Conservation (phyloP, 1,140 invertebrate species). For the Brachionus angularis region DNA sequence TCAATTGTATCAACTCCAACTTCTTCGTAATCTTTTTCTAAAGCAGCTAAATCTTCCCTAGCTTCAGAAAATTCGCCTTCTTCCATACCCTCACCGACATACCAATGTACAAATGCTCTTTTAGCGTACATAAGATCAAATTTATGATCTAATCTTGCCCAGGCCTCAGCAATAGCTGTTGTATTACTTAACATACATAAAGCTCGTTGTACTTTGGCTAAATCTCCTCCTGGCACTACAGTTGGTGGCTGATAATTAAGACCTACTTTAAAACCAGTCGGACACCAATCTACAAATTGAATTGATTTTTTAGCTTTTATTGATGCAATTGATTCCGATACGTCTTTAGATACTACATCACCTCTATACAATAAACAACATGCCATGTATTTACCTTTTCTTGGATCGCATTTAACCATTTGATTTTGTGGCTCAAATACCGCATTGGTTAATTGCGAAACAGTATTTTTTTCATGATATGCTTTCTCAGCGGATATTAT, state of each 20-base stretch:
- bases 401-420: conserved; percentile 60
- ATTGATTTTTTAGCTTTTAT: conserved; percentile 50
- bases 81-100: conserved; percentile 61
- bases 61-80: conserved; percentile 69
- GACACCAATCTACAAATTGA: conserved; percentile 45
- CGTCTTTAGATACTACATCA: conserved; percentile 61
- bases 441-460: conserved; percentile 71
- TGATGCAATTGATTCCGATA: conserved; percentile 58
- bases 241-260: conserved; percentile 59
- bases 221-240: conserved; percentile 74
- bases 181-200: conserved; percentile 78
- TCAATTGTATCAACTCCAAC: conserved; percentile 52
- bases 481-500: conserved; percentile 69
- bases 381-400: conserved; percentile 47
- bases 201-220: conserved; percentile 77
- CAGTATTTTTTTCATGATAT: conserved; percentile 72
- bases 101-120: conserved; percentile 58
- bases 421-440: conserved; percentile 77
- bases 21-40: conserved; percentile 79
- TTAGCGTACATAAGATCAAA: conserved; percentile 78
- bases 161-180: conserved; percentile 72
- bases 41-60: conserved; percentile 74
- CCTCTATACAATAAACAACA: conserved; percentile 60
- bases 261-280: conserved; percentile 46
- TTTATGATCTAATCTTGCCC: conserved; percentile 67